Conservation (phyloP, 2,797 vertebrate species). For the Myotis daubentonii region DNA sequence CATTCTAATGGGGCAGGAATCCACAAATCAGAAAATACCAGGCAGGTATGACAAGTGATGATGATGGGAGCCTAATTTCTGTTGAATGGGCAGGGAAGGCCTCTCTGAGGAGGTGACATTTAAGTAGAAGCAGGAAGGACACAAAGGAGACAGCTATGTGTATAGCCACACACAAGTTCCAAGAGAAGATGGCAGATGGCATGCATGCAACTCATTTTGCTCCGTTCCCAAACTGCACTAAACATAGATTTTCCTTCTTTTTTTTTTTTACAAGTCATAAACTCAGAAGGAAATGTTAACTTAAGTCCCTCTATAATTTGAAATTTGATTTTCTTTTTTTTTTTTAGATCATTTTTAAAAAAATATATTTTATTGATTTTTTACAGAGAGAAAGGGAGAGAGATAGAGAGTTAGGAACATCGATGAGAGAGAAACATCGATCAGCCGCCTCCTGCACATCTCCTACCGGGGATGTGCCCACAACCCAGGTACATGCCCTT, state of each 20-base stretch:
- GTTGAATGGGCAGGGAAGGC: not conserved
- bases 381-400: no score
- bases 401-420: no score
- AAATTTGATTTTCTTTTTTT: not conserved
- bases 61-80: not conserved
- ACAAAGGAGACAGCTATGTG: not conserved
- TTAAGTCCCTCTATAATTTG: not conserved
- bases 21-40: not conserved
- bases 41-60: not conserved
- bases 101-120: not conserved
- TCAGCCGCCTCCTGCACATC: no score
- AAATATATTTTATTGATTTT: no score
- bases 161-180: not conserved
- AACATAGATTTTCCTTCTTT: not conserved
- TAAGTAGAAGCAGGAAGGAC: not conserved
- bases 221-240: not conserved
- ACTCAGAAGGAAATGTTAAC: conserved; percentile 1
- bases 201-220: conserved; percentile 11
- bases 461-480: no score
- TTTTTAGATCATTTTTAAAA: no score
- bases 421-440: no score
- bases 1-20: not conserved
- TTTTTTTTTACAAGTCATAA: not conserved
- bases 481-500: no score
- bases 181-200: not conserved